Conservation (phyloP, 2,797 vertebrate genomes). For the Babyrousa celebensis region DNA sequence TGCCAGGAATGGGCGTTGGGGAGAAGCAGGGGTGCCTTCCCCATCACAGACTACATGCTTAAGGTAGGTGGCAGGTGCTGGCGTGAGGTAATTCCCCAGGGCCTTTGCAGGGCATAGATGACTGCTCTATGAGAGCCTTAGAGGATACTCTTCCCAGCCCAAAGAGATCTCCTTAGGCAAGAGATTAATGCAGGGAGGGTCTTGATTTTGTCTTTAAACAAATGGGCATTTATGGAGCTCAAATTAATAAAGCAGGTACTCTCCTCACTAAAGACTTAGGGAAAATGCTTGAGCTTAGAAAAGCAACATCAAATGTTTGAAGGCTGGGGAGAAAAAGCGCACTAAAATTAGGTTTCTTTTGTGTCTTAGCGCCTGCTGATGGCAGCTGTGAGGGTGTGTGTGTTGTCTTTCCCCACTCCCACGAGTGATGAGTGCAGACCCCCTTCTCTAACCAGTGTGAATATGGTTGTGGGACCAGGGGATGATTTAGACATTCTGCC, state of each 20-base stretch:
- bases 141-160: not conserved
- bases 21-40: not conserved
- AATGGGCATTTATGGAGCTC: not conserved
- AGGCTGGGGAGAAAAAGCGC: not conserved
- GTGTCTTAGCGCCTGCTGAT: not conserved
- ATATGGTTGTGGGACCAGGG: not conserved
- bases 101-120: not conserved
- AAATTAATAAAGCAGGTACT: not conserved
- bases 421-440: accelerated
- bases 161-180: not conserved
- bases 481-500: not conserved
- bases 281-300: slow-evolving; percentile 49
- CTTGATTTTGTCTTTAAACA: slow-evolving; percentile 34
- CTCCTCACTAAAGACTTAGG: not conserved
- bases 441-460: not conserved
- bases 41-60: not conserved
- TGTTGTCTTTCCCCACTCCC: not conserved
- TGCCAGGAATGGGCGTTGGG: not conserved
- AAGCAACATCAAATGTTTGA: not conserved
- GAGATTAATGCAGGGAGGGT: not conserved
- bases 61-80: not conserved
- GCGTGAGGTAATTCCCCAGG: not conserved
- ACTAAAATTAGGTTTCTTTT: not conserved
- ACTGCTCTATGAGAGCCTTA: too few species aligned
- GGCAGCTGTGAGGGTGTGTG: not conserved